Evolutionary conservation across 2,113 vertebrate genomes (phyloP).

Genomic region (Gnathonemus echidnorhynchus): DNA sequence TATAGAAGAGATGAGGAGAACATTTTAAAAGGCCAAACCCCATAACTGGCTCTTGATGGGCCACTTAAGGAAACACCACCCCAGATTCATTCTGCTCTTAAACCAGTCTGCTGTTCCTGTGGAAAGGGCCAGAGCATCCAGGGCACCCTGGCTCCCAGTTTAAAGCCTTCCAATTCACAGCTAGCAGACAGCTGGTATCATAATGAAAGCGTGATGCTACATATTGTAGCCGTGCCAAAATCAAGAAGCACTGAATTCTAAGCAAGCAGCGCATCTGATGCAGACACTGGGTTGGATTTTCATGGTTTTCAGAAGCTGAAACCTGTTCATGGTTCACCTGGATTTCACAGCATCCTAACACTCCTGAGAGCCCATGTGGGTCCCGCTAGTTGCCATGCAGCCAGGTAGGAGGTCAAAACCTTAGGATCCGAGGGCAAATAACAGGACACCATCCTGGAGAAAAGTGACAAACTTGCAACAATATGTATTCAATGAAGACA

Average conservation of each 20-base stretch:
- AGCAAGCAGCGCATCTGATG: neutral
- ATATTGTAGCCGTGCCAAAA: neutral
- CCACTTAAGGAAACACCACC: neutral
- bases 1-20: neutral
- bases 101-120: neutral
- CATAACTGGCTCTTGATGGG: neutral
- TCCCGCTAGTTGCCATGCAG: constrained; percentile 55
- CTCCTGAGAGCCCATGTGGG: constrained; percentile 59
- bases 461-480: neutral
- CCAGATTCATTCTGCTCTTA: neutral
- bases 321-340: neutral
- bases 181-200: neutral
- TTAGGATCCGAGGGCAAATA: constrained; percentile 39
- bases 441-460: constrained; percentile 41
- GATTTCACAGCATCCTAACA: constrained; percentile 6
- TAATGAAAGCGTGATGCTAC: neutral
- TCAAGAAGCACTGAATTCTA: neutral
- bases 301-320: neutral
- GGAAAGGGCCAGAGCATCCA: neutral
- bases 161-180: neutral
- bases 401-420: constrained; percentile 51
- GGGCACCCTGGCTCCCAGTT: neutral
- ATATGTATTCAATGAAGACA: neutral
- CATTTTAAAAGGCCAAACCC: neutral
- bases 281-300: neutral